Evolutionary conservation across 2,113 vertebrate species (phyloP), one percentile per base, ranked within the genome.

Genomic region (Dipodomys spectabilis): DNA sequence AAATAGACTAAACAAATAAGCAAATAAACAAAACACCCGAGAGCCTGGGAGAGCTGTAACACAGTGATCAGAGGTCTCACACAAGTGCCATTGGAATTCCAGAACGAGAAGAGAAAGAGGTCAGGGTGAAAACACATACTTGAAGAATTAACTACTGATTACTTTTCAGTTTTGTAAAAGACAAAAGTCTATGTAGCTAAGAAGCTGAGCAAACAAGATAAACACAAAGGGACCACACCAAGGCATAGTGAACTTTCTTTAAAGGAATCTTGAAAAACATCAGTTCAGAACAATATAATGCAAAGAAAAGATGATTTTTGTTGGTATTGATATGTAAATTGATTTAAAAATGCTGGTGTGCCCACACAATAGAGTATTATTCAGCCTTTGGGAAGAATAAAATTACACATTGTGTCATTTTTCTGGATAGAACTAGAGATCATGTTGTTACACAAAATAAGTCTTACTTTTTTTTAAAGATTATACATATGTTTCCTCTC

Each of bases 161-260:
- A n/a, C 4, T 45, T 72, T 16, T 19, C 57, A 72, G 39, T 86
- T 92, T 77, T 82, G n/a, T 82, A 72, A 86, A 75, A 73, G 16
- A 49, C 8, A 49, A 62, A 68, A 78, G 60, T 20, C n/a, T 82
- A 27, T 1, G 19, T 30, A 53, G n/a, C 64, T 11, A 39, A 49
- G 74, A 75, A 88, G 16, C 12, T 45, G 23, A 69, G 7, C 32
- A 89, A 94, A 23, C 1, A 75, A 68, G 45, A 32, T 32, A 60
- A 85, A 30, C 9, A 44, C 62, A 64, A 49, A 57, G 53, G 15
- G 53, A 16, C 73, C 8, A 65, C 11, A 71, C 7, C 22, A 81
- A 90, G 15, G 6, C 13, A 22, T 7, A 45, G 45, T 67, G 12
- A 73, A 67, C 30, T 49, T 79, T 87, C 32, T 73, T 60, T n/a